Percentiles rank a stretch among this genome's conserved stretches.
Evolutionary conservation across 2,888 invertebrate species (phyloP).

Genomic region (Hyposoter didymator): DNA sequence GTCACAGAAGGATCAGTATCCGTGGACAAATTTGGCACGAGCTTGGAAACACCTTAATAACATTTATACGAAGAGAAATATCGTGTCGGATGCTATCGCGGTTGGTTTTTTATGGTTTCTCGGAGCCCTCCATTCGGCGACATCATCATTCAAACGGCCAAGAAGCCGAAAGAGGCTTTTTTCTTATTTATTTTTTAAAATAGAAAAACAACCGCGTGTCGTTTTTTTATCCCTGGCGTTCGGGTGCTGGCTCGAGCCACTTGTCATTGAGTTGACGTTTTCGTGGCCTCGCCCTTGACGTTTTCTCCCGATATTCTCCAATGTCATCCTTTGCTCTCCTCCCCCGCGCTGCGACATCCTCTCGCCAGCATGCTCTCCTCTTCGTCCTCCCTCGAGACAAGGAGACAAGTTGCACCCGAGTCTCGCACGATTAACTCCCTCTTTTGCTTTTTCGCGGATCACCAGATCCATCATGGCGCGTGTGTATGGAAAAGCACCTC

Average conservation of each 20-base stretch:
- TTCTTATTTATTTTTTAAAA: slow-evolving; percentile 1
- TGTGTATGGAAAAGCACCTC: slow-evolving; percentile 13
- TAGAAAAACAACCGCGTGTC: slow-evolving; percentile 14
- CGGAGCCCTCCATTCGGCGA: not conserved
- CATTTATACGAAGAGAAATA: slow-evolving; percentile 30
- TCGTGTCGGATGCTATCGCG: slow-evolving; percentile 47
- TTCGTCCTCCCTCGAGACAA: slow-evolving; percentile 24
- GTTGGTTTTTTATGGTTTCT: slow-evolving; percentile 18
- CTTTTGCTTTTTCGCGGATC: slow-evolving; percentile 41
- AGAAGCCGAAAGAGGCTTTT: slow-evolving; percentile 2
- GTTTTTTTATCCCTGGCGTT: not conserved
- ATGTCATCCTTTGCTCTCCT: slow-evolving; percentile 5
- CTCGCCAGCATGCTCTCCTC: not conserved
- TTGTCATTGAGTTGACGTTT: slow-evolving; percentile 31
- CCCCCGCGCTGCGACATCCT: not conserved
- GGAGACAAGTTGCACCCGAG: slow-evolving; percentile 38
- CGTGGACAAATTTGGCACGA: not conserved
- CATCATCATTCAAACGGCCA: slow-evolving; percentile 56
- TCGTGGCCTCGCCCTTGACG: slow-evolving; percentile 3
- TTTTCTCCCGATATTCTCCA: slow-evolving; percentile 54
- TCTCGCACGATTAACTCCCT: not conserved
- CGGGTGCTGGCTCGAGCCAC: slow-evolving; percentile 13
- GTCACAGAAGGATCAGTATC: not conserved
- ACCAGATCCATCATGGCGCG: slow-evolving; percentile 61
- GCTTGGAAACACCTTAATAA: slow-evolving; percentile 10